Conservation (phyloP, 1,140 invertebrate species). For the Micrasema longulum region DNA sequence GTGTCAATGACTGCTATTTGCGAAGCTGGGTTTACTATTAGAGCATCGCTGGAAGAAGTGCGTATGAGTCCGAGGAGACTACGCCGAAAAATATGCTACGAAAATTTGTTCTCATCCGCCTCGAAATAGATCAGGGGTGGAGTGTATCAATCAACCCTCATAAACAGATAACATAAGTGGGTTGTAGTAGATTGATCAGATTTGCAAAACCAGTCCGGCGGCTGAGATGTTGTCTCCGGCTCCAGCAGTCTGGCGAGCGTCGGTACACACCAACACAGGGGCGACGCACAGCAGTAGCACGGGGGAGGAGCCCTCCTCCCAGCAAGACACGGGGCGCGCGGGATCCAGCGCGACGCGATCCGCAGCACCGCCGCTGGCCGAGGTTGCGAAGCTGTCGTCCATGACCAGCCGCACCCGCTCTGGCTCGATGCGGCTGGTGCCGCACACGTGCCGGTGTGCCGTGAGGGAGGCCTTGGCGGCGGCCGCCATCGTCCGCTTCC, state of each 20-base stretch:
- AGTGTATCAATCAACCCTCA: too few relatives aligned
- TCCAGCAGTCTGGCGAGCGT: conserved; percentile 85
- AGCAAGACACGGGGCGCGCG: conserved; percentile 85
- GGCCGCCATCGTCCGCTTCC: conserved; percentile 83
- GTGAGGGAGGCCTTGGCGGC: conserved; percentile 88
- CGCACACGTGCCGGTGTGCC: conserved; percentile 88
- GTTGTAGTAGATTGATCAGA: conserved; percentile 63
- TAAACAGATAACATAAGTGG: too few relatives aligned
- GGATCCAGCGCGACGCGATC: conserved; percentile 73
- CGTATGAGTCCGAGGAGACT: too few relatives aligned
- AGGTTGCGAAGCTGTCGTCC: conserved; percentile 88
- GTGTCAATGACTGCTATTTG: too few relatives aligned
- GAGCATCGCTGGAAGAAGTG: too few relatives aligned
- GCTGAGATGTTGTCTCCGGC: conserved; percentile 92
- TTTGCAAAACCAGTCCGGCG: conserved; percentile 83
- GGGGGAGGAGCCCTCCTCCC: conserved; percentile 73
- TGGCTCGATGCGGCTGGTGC: conserved; percentile 78
- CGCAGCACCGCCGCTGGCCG: conserved; percentile 66
- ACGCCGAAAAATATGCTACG: too few relatives aligned
- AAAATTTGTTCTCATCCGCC: too few relatives aligned
- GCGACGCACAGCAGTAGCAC: conserved; percentile 82
- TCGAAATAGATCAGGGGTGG: too few relatives aligned
- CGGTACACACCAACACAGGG: conserved; percentile 86
- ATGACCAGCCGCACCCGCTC: conserved; percentile 80
- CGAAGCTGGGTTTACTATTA: too few relatives aligned